Evolutionary conservation across 2,797 vertebrate species (phyloP), one percentile per base, ranked within the genome.

Genomic region (Spatula clypeata): DNA sequence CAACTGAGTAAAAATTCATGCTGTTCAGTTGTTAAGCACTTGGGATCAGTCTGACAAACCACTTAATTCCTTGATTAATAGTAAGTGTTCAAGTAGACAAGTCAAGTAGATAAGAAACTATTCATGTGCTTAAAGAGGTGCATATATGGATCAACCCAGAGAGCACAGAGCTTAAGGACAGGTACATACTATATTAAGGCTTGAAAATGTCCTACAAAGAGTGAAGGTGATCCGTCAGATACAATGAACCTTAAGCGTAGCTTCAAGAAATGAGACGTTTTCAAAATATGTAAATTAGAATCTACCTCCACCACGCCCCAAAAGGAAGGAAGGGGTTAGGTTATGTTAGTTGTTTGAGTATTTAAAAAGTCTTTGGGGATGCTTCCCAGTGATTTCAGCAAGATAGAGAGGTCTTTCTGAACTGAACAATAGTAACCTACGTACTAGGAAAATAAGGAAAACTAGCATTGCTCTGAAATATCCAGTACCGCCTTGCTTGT

Each of bases 31-130:
- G 72, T 82, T 91, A 79, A 96, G 76, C 64, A 40, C 85, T 90
- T 72, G 86, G 88, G 82, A 93, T 96, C 93, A 88, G 60, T 60
- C 79, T 93, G 79, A 81, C 70, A 96, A 93, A 92, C 79, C 79
- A 70, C 83, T 93, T 95, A 94, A 96, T 95, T 94, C 83, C 55
- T n/a, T 0, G 0, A 53, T 86, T 82, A 67, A 94, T 82, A 90
- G 88, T 92, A 83, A 91, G 38, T 11, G 2, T 60, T 58, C 70
- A 66, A 88, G 91, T 70, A 93, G 73, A 31, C 72, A 90, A 93
- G 84, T 95, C 88, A 90, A 86, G 91, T 91, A 92, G 87, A 57
- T 51, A 73, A 51, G 85, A 64, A 96, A 92, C 67, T 67, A 79
- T 85, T 94, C 66, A 74, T 61, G 70, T 92, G 34, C 89, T 94